Evolutionary conservation across 2,113 vertebrate genomes (phyloP), one percentile per base, ranked within the genome.

Genomic region (Myotis brandtii): DNA sequence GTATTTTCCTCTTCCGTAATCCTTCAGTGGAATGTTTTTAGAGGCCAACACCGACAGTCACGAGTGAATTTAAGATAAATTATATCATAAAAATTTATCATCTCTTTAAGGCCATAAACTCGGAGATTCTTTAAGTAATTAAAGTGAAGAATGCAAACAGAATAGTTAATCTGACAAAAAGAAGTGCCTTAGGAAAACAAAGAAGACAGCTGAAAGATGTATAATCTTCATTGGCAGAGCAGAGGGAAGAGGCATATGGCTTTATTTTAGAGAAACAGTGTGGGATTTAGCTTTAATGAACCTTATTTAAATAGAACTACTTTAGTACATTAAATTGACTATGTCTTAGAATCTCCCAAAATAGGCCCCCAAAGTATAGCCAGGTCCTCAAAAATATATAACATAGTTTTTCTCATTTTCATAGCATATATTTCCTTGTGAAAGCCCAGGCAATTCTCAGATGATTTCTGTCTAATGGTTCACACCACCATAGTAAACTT

Each of bases 401-500:
- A 64, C 76, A 97, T 93, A 92, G 95, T 97, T 98, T 98, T 76
- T 90, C 73, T 97, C 91, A 97, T 9, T 98, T 97, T 96, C 96
- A 97, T 37, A 73, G n/a, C 21, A 76, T 54, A 56, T 66, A 96
- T 76, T 67, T 97, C 95, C 97, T 98, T 93, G 95, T 97, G 97
- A 98, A 97, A 96, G 48, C 43, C 54, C 95, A 96, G 91, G 82
- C 70, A 95, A 66, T 97, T 98, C 96, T 97, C 98, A 97, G 96
- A 93, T 95, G 86, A 98, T 97, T 98, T 98, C 97, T 97, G 95
- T 96, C 89, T 96, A 97, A 76, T 79, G 79, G 92, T 92, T 98
- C 97, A 97, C 91, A 97, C 86, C 97, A 98, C 86, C 88, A 86
- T 82, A 98, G 96, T 88, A 98, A 98, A 96, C 89, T 70, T 98